These are phyloP conservation scores for Metaphire vulgaris DNA, from an alignment of 1,140 invertebrate genomes.

Conservation along the genomic window DNA sequence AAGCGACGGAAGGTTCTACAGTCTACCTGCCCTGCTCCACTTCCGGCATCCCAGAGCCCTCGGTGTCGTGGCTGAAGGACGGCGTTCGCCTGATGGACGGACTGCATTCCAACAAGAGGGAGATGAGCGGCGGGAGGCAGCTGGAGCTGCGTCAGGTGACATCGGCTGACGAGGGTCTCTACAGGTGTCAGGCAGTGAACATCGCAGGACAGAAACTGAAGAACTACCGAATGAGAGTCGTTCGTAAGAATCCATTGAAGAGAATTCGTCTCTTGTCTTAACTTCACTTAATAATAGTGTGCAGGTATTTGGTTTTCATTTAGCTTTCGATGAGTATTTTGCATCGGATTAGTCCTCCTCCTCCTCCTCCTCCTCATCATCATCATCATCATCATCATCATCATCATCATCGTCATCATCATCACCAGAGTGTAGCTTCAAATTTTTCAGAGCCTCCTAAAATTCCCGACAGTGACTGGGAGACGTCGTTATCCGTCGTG, in stretches of 20 bases:
- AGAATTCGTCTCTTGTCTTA: no score
- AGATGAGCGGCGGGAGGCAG: conserved; percentile 24
- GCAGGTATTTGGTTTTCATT: no score
- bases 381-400: no score
- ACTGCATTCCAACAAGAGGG: conserved; percentile 35
- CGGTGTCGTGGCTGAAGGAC: conserved; percentile 52
- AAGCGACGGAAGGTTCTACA: conserved; percentile 41
- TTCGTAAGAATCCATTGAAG: no score
- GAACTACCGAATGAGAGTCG: conserved; percentile 37
- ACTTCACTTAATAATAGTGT: no score
- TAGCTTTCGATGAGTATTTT: no score
- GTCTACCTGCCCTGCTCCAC: conserved; percentile 51
- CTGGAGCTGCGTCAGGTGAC: conserved; percentile 28
- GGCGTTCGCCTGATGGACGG: conserved; percentile 40
- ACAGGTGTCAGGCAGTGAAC: conserved; percentile 51
- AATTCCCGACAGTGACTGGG: background rate
- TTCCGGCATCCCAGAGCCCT: conserved; percentile 52
- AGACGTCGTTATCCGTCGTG: background rate
- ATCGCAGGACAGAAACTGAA: conserved; percentile 39
- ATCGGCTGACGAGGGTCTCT: conserved; percentile 43
- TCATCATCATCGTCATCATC: no score
- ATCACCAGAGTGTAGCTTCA: no score
- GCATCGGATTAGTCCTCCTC: no score
- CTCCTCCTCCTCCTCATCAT: no score
- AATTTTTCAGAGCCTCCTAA: background rate